These are phyloP conservation scores for Pollenia amentaria DNA, from an alignment of 2,888 invertebrate species.

Conservation along the genomic window DNA sequence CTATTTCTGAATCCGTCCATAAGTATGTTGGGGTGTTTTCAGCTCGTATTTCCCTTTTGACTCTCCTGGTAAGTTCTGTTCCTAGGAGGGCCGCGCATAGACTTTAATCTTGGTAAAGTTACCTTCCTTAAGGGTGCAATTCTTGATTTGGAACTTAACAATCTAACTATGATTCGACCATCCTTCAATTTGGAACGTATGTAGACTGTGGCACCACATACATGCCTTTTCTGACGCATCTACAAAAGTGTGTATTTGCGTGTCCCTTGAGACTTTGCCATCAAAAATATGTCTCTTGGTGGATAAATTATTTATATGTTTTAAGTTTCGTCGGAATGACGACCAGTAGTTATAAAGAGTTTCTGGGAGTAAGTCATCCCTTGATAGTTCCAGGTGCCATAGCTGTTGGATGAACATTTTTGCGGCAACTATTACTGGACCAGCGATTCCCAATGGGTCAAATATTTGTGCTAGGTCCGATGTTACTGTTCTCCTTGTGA, in stretches of 20 bases:
- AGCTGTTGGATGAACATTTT: slow-evolving; percentile 12
- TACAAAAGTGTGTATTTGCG: neutral
- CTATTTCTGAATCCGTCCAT: too few relatives aligned
- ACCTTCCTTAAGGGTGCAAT: too few relatives aligned
- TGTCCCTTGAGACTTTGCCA: neutral
- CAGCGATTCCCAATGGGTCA: slow-evolving; percentile 10
- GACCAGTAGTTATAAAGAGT: slow-evolving; percentile 1
- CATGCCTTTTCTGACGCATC: neutral
- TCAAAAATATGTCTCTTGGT: slow-evolving; percentile 19
- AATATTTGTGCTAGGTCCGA: slow-evolving; percentile 1
- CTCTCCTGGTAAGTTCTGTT: too few relatives aligned
- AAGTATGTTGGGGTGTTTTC: too few relatives aligned
- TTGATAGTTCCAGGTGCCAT: slow-evolving; percentile 8
- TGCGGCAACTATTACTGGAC: slow-evolving; percentile 10
- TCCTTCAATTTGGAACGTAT: too few relatives aligned
- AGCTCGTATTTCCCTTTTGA: too few relatives aligned
- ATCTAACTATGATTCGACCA: too few relatives aligned
- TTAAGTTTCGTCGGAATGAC: neutral
- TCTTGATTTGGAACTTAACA: too few relatives aligned
- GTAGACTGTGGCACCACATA: too few relatives aligned
- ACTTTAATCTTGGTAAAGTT: too few relatives aligned
- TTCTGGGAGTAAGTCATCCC: slow-evolving; percentile 13
- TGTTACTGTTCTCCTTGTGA: slow-evolving; percentile 8
- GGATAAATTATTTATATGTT: slow-evolving; percentile 5
- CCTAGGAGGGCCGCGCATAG: too few relatives aligned